phyloP scores from a whole-genome alignment of 2,113 vertebrate species.

The Tamias sibiricus region DNA sequence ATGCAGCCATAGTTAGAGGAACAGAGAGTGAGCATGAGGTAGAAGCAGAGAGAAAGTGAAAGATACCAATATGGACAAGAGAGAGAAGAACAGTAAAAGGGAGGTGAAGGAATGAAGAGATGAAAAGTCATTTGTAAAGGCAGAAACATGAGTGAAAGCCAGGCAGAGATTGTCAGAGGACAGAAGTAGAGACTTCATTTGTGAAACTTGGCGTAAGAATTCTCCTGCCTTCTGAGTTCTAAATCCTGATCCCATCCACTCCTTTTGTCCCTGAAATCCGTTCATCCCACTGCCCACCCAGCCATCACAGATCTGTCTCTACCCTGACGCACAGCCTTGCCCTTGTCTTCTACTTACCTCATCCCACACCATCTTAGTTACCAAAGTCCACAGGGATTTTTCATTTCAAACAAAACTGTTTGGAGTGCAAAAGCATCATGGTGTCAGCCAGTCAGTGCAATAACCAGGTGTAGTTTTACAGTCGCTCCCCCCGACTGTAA shows the following conservation, averaged over 20 bases:
- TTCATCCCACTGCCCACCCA: not conserved
- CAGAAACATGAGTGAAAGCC: not conserved
- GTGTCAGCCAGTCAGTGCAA: slow-evolving; percentile 74
- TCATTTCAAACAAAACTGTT: slow-evolving; percentile 71
- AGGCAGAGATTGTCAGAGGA: not conserved
- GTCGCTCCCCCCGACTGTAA: slow-evolving; percentile 64
- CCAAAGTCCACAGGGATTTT: slow-evolving; percentile 63
- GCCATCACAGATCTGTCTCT: not conserved
- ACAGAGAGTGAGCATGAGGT: not conserved
- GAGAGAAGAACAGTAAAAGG: not conserved
- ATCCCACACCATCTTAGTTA: not conserved
- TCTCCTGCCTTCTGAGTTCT: not conserved
- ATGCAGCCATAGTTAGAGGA: not conserved
- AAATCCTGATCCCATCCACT: not conserved
- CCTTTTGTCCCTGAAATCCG: not conserved
- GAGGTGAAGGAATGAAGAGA: not conserved
- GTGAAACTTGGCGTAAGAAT: not conserved
- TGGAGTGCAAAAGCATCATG: slow-evolving; percentile 60
- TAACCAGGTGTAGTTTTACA: slow-evolving; percentile 83
- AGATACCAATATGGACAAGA: not conserved
- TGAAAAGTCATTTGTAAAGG: not conserved
- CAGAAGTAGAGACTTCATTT: not conserved
- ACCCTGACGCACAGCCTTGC: not conserved
- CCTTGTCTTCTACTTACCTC: not conserved
- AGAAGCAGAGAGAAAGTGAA: slow-evolving; percentile 34